Conservation (phyloP, 2,113 vertebrate genomes). For the Mus pahari region DNA sequence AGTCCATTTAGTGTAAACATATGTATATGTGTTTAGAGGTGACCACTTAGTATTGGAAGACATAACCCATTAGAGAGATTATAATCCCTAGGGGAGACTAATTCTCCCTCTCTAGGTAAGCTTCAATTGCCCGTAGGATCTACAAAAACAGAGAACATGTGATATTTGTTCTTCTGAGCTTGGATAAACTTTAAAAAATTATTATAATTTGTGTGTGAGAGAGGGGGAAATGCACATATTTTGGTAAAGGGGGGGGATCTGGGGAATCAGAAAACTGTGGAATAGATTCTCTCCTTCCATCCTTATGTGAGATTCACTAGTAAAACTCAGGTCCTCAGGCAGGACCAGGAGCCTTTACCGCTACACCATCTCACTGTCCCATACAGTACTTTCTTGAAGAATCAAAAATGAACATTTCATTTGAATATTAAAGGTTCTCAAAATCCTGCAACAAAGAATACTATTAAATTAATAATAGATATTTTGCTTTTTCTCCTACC, state of each 20-base stretch:
- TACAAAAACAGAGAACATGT: background rate
- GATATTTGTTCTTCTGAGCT: background rate
- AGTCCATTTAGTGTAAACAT: background rate
- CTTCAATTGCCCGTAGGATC: background rate
- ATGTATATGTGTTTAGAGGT: background rate
- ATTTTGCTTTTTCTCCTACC: slow-evolving; percentile 23
- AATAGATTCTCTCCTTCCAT: background rate
- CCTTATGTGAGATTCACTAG: background rate
- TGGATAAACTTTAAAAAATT: background rate
- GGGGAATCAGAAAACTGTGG: no score
- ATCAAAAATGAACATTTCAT: background rate
- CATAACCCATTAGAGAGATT: background rate
- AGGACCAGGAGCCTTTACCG: background rate
- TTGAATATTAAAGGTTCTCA: background rate
- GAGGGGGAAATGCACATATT: background rate
- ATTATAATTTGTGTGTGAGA: background rate
- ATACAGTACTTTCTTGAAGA: background rate
- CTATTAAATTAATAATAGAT: background rate
- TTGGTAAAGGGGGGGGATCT: no score
- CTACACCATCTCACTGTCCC: background rate
- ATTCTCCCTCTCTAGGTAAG: background rate
- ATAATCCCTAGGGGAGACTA: background rate
- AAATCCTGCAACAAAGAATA: background rate
- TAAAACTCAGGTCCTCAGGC: background rate
- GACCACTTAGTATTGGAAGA: background rate